Evolutionary conservation across 2,797 vertebrate genomes (phyloP), one percentile per base, ranked within the genome.

Genomic region (Acestrorhynchus altus): DNA sequence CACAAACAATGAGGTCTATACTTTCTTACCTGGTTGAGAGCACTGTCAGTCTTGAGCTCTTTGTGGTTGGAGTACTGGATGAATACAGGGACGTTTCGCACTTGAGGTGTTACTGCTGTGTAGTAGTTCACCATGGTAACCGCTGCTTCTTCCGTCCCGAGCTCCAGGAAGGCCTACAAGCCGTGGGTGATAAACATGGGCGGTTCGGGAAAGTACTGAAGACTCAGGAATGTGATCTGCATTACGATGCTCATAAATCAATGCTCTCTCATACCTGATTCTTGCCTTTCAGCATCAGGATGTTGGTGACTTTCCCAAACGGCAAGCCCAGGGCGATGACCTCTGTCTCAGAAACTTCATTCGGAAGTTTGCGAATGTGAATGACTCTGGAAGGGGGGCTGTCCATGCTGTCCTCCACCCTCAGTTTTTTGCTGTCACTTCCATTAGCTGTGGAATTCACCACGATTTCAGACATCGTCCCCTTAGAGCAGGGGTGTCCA

Each of bases 51-150:
- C 91, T 99, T 99, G 26, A 99, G 92, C 83, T 98, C 97, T 90
- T 99, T 98, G 78, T 99, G 97, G 90, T 98, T 99, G 40, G 98
- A 99, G 89, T 98, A 99, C 83, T 99, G 98, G 88, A 99, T 98
- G 87, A 97, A 99, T 72, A 99, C 96, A 0, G 96, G 95, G 40
- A 96, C 94, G 86, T 98, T 99, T 85, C 98, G 95, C 87, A 99
- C 95, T 92, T 98, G 92, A 86, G 98, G 97, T 0, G 96, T 98
- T 73, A 94, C 96, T 39, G 97, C 96, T 71, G 95, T 95, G 88
- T 99, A 99, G 86, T 98, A 99, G 91, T 97, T 98, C 84, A 99
- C 96, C 97, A 99, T 98, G 31, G 98, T 99, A 79, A 98, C 93
- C 78, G 98, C 96, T 49, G 98, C 96, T 92, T 99, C 98, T 87